Evolutionary conservation across 1,140 invertebrate species (phyloP), one percentile per base, ranked within the genome.

Genomic region (Drosophila lowei): DNA sequence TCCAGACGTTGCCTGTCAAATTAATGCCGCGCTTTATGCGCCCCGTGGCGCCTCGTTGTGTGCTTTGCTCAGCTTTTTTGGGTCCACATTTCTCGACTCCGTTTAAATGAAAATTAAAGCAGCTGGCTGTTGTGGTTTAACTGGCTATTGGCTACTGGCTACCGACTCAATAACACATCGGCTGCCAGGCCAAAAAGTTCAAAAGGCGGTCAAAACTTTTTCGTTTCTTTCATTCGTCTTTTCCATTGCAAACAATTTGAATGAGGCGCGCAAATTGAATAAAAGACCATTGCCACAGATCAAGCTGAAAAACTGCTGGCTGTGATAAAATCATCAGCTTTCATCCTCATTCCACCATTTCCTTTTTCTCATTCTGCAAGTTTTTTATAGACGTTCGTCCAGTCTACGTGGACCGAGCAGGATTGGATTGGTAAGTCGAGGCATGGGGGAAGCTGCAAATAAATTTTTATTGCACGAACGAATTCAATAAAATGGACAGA

Each of bases 251-350:
- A 55, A 61, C 73, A 72, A 77, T 80, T 80, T 81, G 77, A 80
- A 76, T 80, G 72, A 57, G 76, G 58, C 77, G 48, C 71, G 49
- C 77, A 80, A 80, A 80, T 81, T 81, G 78, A 80, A 80, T 81
- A 80, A 80, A 80, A 67, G 67, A 73, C 46, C 78, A 80, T 76
- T 58, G 66, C 72, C 77, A 60, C 62, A 77, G 78, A 65, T 80
- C 72, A 80, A 80, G 78, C 78, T 66, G 66, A 81, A 81, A 80
- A 80, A 81, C 57, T 80, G 78, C 72, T 77, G 78, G 77, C 61
- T 48, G 67, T 81, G 78, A 80, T 80, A 80, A 80, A 80, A 79
- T 80, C 77, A 80, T 79, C 72, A 79, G 77, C 67, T 79, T 70
- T 48, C 72, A 53, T 41, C 50, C 64, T 64, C 66, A 62, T 68